Conservation (phyloP, 2,888 invertebrate genomes). For the Carpatolechia fugitivella region DNA sequence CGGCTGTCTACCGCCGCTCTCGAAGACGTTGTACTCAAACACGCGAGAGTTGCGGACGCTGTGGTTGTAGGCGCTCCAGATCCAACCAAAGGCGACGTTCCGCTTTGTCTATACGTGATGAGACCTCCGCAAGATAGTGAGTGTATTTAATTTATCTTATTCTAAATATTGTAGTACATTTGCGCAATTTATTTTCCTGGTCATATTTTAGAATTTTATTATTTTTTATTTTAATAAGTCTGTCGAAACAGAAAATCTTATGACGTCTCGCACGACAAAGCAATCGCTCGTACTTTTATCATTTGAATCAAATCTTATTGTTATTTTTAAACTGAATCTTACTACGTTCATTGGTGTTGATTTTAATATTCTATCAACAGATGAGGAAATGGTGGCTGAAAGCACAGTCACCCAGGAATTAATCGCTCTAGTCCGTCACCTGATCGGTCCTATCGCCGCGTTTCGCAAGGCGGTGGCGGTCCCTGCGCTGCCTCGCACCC, state of each 20-base stretch:
- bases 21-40: constrained; percentile 94
- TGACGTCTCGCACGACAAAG: too few relatives aligned
- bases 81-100: constrained; percentile 92
- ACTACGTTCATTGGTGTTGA: too few relatives aligned
- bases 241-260: too few relatives aligned
- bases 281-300: too few relatives aligned
- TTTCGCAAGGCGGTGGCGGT: constrained; percentile 90
- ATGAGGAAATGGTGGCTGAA: constrained; percentile 69
- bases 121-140: constrained; percentile 77
- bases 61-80: constrained; percentile 95
- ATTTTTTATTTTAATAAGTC: too few relatives aligned
- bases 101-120: constrained; percentile 91
- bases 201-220: too few relatives aligned
- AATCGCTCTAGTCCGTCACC: constrained; percentile 63
- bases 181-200: too few relatives aligned
- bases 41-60: constrained; percentile 91
- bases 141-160: constrained; percentile 41
- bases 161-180: too few relatives aligned
- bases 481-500: constrained; percentile 89
- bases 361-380: too few relatives aligned
- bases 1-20: constrained; percentile 92
- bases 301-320: too few relatives aligned
- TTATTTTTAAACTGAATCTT: too few relatives aligned
- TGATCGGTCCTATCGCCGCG: constrained; percentile 93
- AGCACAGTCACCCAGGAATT: constrained; percentile 66